A percentile compares a stretch with the other conserved stretches of the same genome.
Evolutionary conservation across 1,140 invertebrate species (phyloP).

Genomic region (roundworm (Caenorhabditis elegans)): DNA sequence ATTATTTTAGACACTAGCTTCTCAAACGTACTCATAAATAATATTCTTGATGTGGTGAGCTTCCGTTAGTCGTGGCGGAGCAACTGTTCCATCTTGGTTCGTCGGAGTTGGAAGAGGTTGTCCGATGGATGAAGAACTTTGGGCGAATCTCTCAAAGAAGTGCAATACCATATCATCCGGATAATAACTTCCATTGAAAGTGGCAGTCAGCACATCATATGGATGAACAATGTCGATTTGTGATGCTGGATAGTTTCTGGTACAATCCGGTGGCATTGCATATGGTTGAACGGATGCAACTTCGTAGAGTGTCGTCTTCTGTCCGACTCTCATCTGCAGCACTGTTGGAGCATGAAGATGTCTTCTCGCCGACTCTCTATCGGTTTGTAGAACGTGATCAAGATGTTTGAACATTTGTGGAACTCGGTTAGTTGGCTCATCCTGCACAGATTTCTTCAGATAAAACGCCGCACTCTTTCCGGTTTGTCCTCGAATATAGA

Average conservation of each 20-base stretch:
- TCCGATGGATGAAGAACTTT: not conserved
- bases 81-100: not conserved
- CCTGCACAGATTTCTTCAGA: not conserved
- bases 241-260: constrained; percentile 16
- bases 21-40: not conserved
- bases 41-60: not conserved
- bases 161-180: not conserved
- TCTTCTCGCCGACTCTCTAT: not conserved
- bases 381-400: not conserved
- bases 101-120: not conserved
- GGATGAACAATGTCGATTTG: not conserved
- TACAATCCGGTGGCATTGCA: not conserved
- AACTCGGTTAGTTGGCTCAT: not conserved
- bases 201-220: not conserved
- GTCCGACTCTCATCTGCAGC: not conserved
- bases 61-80: not conserved
- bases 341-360: not conserved
- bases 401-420: not conserved
- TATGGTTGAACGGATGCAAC: constrained; percentile 6
- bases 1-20: not conserved
- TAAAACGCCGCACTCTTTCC: constrained; percentile 33
- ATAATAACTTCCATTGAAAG: not conserved
- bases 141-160: not conserved
- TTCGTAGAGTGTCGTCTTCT: not conserved
- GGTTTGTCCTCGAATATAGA: not conserved